Evolutionary conservation across 2,797 vertebrate species (phyloP), one percentile per base, ranked within the genome.

Genomic region (Antrozous pallidus): DNA sequence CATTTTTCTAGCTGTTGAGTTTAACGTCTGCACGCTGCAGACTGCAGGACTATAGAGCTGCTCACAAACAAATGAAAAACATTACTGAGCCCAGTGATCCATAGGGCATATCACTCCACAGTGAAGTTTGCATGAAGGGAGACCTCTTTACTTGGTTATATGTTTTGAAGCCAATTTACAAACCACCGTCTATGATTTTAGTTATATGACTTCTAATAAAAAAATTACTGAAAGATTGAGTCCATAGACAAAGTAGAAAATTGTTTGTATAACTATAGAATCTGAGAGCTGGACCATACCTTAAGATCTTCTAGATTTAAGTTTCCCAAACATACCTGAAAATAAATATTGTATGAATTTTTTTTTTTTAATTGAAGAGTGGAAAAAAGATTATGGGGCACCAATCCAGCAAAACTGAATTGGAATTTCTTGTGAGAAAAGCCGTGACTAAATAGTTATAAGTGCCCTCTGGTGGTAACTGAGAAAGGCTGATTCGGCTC

Each of bases 1-100:
- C 95, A 87, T 96, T 96, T 97, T 93, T 94, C 95, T 96, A 94
- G 93, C 81, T 90, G 54, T 92, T 96, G 88, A 93, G 58, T 90
- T 96, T 95, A 85, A 96, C 95, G 95, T 96, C 90, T 96, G 95
- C 80, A 93, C 31, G 28, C 28, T 18, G 58, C 4, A 20, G 56
- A 73, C 36, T 42, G 13, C 74, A 67, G 74, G 47, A 81, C 74
- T 24, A 31, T 14, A 71, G 20, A 94, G 90, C 3, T 49, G 31
- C 40, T 80, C 9, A 8, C 49, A 79, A 91, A 88, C 67, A 90
- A 94, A 94, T 36, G 56, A 80, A 77, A 96, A 88, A 10, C 3
- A 2, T 92, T 71, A 47, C 70, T 26, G 38, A 31, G 14, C 20
- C 74, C 74, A 73, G 45, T 81, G 90, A 95, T 78, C 84, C 71